Base-by-base conservation (phyloP, 2,797 vertebrate genomes). In the Pipistrellus pygmaeus region DNA sequence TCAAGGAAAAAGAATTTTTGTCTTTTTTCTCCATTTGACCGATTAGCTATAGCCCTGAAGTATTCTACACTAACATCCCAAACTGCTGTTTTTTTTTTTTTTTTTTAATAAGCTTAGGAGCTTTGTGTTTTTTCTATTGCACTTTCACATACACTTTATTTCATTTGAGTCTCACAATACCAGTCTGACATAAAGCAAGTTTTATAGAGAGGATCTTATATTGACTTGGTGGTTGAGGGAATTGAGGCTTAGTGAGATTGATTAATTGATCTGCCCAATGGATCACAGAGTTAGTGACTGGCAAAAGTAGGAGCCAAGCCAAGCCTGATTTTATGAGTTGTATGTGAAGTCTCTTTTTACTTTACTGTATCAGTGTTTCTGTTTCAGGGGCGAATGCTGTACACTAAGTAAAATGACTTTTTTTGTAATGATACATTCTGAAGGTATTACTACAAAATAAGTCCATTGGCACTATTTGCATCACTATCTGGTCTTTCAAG, bases 331-430 rank as follows among this genome's bases (percentile, higher is more conserved):
- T 91, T 84, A 15, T 4, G 48, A 38, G 15, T 60, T 38, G 32
- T 69, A 76, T 80, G 44, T 78, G 85, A 94, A 82, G 73, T 21
- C 14, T 94, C 18, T 57, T 96, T 89, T 95, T 46, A 55, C 41
- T 90, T 88, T 82, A 12, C n/a, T 77, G 10, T 78, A 25, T 87
- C 30, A 60, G 53, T 91, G 12, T 38, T 96, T 91, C 55, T 91
- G 21, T 93, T 94, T 23, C 8, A 3, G 55, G 30, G 11, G 25
- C 46, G 81, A 73, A 86, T 89, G 10, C 75, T 76, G 1, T 77
- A 12, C 8, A 78, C 13, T 80, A 72, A 82, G 23, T 73, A 46
- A 90, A 88, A 75, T 60, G 21, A 38, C 5, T 77, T 89, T 95
- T 94, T 64, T 13, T 6, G 30, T 77, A 92, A 82, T 20, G 27